phyloP scores from a whole-genome alignment of 1,140 invertebrate genomes.

The Babylonia areolata region DNA sequence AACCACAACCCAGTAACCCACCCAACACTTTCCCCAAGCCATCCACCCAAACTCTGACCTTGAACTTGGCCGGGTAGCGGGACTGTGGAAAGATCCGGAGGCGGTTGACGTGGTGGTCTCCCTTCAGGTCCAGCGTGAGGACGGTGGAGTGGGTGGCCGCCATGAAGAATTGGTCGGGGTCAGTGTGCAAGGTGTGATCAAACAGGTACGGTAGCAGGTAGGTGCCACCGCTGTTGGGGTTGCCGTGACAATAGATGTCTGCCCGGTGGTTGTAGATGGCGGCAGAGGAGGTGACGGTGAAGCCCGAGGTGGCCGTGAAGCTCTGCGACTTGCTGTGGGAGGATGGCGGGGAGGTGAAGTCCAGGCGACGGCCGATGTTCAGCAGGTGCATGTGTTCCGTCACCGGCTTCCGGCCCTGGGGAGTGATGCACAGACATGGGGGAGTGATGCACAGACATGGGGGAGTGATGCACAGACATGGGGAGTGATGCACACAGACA shows the following conservation, averaged over 20 bases:
- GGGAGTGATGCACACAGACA: too few relatives aligned
- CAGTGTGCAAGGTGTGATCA: constrained; percentile 58
- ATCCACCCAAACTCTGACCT: constrained; percentile 46
- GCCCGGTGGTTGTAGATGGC: constrained; percentile 42
- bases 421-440: too few relatives aligned
- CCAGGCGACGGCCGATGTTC: constrained; percentile 61
- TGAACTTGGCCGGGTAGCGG: constrained; percentile 52
- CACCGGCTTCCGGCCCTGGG: constrained; percentile 43
- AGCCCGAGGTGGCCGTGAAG: constrained; percentile 45
- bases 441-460: too few relatives aligned
- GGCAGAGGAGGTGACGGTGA: constrained; percentile 46
- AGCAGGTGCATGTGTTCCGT: constrained; percentile 52
- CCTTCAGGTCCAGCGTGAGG: constrained; percentile 50
- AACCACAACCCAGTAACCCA: not conserved
- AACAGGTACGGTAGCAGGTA: constrained; percentile 59
- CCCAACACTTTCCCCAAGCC: not conserved
- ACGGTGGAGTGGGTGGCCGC: constrained; percentile 44
- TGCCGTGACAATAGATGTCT: constrained; percentile 19
- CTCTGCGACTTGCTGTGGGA: constrained; percentile 45
- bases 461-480: too few relatives aligned
- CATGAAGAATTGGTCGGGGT: constrained; percentile 52
- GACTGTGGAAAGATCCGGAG: constrained; percentile 55
- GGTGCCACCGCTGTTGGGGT: constrained; percentile 38
- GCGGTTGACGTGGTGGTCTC: constrained; percentile 53
- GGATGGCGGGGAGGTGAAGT: constrained; percentile 43